Conservation (phyloP, 2,797 vertebrate species). For the Platyrinchus mystaceus region DNA sequence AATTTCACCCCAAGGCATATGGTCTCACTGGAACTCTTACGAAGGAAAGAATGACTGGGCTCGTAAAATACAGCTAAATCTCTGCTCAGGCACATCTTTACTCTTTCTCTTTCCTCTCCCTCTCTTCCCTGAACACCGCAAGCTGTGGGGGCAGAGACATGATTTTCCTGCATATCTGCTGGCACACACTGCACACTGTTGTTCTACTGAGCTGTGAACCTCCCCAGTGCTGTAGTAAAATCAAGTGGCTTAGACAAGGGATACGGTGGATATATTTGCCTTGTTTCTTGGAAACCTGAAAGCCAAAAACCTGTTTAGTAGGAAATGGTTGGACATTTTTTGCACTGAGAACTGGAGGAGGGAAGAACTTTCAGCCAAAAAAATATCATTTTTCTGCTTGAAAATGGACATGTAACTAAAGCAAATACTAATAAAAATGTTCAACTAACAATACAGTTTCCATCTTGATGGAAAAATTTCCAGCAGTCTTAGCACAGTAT, state of each 20-base stretch:
- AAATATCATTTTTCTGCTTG: slow-evolving; percentile 46
- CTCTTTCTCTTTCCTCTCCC: neutral
- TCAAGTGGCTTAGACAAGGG: neutral
- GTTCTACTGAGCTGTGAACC: neutral
- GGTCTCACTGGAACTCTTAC: neutral
- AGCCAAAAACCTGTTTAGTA: slow-evolving; percentile 32
- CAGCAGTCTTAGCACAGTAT: neutral
- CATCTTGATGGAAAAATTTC: slow-evolving; percentile 10
- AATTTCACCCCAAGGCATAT: neutral
- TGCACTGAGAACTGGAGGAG: slow-evolving; percentile 22
- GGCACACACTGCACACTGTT: neutral
- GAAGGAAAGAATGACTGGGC: neutral
- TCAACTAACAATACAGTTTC: neutral
- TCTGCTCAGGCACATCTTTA: neutral
- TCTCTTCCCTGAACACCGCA: neutral
- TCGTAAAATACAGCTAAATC: neutral
- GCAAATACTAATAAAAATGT: slow-evolving; percentile 52
- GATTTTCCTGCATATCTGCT: neutral
- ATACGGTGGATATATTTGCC: slow-evolving; percentile 15
- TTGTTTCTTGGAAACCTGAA: slow-evolving; percentile 62
- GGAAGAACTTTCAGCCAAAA: slow-evolving; percentile 39
- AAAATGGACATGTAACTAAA: slow-evolving; percentile 44
- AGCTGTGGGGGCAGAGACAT: neutral
- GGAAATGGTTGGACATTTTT: slow-evolving; percentile 41
- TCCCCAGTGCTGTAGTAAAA: slow-evolving; percentile 6